Evolutionary conservation across 2,113 vertebrate genomes (phyloP), one percentile per base, ranked within the genome.

Genomic region (Phaetusa simplex): DNA sequence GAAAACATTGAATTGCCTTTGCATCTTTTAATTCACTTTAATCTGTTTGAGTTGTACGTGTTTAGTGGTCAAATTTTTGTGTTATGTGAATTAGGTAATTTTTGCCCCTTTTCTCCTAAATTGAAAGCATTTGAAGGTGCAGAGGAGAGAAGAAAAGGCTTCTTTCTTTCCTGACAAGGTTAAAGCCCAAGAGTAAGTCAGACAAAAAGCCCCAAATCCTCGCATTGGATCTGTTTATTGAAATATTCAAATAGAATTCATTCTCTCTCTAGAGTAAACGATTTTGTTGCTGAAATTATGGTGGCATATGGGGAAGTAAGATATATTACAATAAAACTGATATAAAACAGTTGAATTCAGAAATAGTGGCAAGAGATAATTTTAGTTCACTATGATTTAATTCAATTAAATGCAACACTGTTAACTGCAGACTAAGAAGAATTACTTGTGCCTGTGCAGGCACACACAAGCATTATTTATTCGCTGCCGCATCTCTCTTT

Each of bases 211-310:
- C 9, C 62, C 21, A 67, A 59, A 86, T 97, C 66, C 59, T 94
- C 70, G 78, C 81, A 81, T 40, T 86, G 56, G 93, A 97, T 95
- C 72, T 97, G 86, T 88, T 97, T 97, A 93, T 96, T 98, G 96
- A 98, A 98, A 97, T 97, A 97, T 95, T 97, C 96, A 96, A 96
- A 97, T 97, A 95, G 90, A 95, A 94, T 85, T 96, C 85, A 90
- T 96, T 91, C 55, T 84, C 70, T 96, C 82, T 93, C 82, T 90
- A 58, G 93, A 96, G 88, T 87, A 86, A 95, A 90, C 2, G 23
- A 92, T 96, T 97, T 92, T 74, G 91, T 92, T 93, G 82, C 71
- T 92, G 84, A 97, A 96, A 92, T 97, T 96, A 43, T 88, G 72
- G 88, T 70, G 96, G 90, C 97, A 96, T 95, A 96, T 96, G 96